Base-by-base conservation (phyloP, 2,888 invertebrate genomes). In the Pachliopta kotzebuea region DNA sequence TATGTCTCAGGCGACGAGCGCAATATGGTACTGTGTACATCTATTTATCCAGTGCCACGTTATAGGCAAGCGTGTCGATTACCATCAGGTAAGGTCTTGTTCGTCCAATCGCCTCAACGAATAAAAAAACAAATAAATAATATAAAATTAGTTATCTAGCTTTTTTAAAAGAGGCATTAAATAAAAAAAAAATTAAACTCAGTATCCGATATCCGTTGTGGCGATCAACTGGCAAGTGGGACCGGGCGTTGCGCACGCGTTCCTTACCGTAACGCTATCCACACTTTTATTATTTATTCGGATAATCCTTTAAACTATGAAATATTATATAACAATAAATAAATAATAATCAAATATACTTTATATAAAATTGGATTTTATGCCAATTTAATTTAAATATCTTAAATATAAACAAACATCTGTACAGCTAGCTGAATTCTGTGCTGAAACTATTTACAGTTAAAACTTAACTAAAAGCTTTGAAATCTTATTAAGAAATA, bases 171-270 rank as follows among this genome's bases (percentile, higher is more conserved):
- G 6, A n/a, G 9, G 45, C 45, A 6, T n/a, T 45, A 8, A 1
- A 45, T 45, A n/a, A n/a, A 45, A 18, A 45, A 26, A 18, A n/a
- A n/a, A 4, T 45, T 18, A n/a, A n/a, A n/a, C 45, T 23, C 21
- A 56, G 56, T 24, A 23, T 64, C 42, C 29, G 56, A 56, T 57
- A 54, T 45, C 58, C 23, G 50, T 52, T 50, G 18, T 21, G 21
- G 59, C 56, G 52, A 62, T 62, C 55, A 31, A 57, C 60, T 31
- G 55, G 55, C 24, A 54, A 62, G 55, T 59, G 55, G 58, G 62
- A 58, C 57, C 56, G 29, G 49, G 49, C 54, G 49, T 62, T 37
- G 50, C 61, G 61, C 65, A 66, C 65, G 59, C 62, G 65, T 58
- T 55, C 17, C 62, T 50, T 55, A 42, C 26, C 21, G 14, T 21